Evolutionary conservation across 2,113 vertebrate genomes (phyloP).

Genomic region (Chaetura pelagica): DNA sequence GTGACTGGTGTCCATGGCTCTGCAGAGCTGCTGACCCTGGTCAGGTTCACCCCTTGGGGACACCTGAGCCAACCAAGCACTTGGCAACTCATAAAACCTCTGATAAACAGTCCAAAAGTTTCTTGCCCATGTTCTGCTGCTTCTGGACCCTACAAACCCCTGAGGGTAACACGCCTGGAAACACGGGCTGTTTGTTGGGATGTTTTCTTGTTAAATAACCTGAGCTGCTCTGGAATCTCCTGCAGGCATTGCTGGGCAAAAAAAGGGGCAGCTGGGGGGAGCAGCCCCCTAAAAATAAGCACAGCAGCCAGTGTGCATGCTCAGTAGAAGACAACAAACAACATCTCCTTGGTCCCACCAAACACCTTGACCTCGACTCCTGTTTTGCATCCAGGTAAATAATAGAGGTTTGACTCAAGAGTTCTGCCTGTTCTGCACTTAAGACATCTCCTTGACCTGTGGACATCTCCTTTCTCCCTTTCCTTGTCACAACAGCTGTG

Average conservation of each 20-base stretch:
- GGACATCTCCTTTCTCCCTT: not conserved
- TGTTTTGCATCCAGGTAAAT: not conserved
- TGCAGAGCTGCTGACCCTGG: not conserved
- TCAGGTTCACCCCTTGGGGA: fast-evolving
- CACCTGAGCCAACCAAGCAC: fast-evolving
- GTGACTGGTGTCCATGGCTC: not conserved
- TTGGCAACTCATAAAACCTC: not conserved
- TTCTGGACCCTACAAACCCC: not conserved
- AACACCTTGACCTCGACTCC: not conserved
- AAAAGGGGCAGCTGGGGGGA: not conserved
- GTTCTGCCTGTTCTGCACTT: not conserved
- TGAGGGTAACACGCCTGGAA: not conserved
- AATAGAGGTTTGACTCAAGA: not conserved
- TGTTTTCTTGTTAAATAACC: not conserved
- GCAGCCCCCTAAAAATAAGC: not conserved
- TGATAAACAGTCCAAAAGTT: not conserved
- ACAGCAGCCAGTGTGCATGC: not conserved
- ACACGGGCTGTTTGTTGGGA: not conserved
- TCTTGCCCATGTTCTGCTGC: not conserved
- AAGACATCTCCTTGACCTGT: not conserved
- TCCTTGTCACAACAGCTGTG: not conserved
- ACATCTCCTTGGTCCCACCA: not conserved
- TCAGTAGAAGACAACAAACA: not conserved
- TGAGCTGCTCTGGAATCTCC: not conserved
- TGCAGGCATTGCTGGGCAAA: fast-evolving